A percentile compares a stretch with the other conserved stretches of the same genome.
Conservation (phyloP, 2,797 vertebrate species). For the Salmo trutta region DNA sequence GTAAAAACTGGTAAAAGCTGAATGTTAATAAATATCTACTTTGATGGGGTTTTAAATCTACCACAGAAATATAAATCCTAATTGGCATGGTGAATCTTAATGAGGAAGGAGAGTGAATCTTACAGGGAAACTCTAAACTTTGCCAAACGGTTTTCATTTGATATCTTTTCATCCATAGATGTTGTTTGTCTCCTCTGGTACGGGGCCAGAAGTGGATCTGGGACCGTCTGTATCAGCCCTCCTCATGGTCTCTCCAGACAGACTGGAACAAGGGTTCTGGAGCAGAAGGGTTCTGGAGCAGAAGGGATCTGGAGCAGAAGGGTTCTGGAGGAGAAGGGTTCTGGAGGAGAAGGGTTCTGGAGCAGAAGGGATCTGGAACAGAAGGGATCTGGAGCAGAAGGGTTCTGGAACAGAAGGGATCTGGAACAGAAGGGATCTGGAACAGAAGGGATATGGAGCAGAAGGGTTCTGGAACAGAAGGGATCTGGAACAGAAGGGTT, state of each 20-base stretch:
- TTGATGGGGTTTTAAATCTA: constrained; percentile 71
- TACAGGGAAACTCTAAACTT: constrained; percentile 47
- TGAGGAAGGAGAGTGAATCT: constrained; percentile 52
- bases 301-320: too few relatives aligned
- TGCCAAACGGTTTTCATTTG: constrained; percentile 52
- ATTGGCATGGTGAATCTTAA: constrained; percentile 61
- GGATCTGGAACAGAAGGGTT: fast-evolving
- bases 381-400: too few relatives aligned
- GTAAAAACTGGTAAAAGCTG: constrained; percentile 55
- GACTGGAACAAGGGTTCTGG: too few relatives aligned
- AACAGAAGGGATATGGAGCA: too few relatives aligned
- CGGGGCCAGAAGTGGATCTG: constrained; percentile 20
- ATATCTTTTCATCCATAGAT: constrained; percentile 52
- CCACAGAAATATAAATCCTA: constrained; percentile 68
- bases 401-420: too few relatives aligned
- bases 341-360: constrained; percentile 21
- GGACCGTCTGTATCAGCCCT: neutral
- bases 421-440: too few relatives aligned
- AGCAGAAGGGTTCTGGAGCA: too few relatives aligned
- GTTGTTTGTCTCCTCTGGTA: constrained; percentile 27
- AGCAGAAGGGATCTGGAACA: neutral
- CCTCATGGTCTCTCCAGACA: too few relatives aligned
- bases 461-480: too few relatives aligned
- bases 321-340: constrained; percentile 4
- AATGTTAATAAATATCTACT: constrained; percentile 63